phyloP scores from a whole-genome alignment of 35 echinoderm and acorn worm genomes.

The Ophiothrix spiculata region DNA sequence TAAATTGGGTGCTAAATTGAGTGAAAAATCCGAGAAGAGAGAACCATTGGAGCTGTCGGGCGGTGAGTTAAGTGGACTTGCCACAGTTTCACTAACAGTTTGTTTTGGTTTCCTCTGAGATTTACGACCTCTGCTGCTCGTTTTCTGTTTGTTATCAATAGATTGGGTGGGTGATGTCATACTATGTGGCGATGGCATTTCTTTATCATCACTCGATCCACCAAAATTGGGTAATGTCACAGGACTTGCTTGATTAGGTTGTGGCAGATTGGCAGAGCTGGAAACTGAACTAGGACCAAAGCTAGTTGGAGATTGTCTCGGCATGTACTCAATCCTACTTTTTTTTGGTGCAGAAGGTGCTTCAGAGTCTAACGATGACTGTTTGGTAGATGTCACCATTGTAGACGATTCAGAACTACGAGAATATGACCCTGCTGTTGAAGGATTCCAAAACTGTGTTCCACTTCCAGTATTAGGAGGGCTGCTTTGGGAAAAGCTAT shows the following conservation, averaged over 20 bases:
- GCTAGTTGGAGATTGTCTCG: neutral
- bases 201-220: neutral
- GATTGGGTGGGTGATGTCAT: neutral
- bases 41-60: neutral
- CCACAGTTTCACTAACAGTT: neutral
- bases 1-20: neutral
- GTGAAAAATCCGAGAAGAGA: neutral
- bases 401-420: neutral
- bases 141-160: neutral
- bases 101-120: neutral
- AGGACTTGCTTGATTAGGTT: neutral
- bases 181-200: neutral
- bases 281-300: neutral
- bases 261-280: neutral
- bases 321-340: neutral
- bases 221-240: neutral
- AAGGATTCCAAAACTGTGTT: neutral
- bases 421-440: neutral
- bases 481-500: no score
- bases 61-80: neutral
- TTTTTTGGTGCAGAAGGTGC: neutral
- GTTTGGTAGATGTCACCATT: neutral
- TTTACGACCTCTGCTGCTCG: neutral
- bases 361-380: neutral
- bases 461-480: no score